A percentile compares a stretch with the other conserved stretches of the same genome.
Evolutionary conservation across 1,140 invertebrate species (phyloP).

Genomic region (Drosophila arawakana): DNA sequence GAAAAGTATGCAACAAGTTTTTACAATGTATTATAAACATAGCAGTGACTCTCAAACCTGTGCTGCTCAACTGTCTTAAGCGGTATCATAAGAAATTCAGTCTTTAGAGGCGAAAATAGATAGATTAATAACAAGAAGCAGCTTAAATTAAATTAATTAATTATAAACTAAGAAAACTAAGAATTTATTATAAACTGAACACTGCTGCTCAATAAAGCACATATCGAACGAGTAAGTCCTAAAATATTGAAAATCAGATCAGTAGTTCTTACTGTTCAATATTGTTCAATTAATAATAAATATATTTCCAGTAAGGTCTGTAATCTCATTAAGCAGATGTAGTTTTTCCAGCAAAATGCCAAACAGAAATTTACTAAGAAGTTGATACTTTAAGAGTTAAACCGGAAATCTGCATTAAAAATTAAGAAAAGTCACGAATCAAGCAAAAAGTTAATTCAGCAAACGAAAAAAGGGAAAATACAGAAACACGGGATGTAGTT

Average conservation of each 20-base stretch:
- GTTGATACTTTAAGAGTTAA: not conserved
- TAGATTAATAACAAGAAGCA: too few relatives aligned
- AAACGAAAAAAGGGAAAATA: constrained; percentile 40
- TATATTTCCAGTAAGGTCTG: not conserved
- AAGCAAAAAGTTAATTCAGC: constrained; percentile 78
- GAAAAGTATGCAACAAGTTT: constrained; percentile 41
- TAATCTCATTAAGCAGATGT: constrained; percentile 33
- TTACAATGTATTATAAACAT: not conserved
- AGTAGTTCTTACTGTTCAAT: too few relatives aligned
- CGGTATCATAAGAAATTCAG: too few relatives aligned
- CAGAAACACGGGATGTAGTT: constrained; percentile 41
- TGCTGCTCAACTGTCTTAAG: too few relatives aligned
- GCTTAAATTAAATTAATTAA: too few relatives aligned
- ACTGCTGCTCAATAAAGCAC: too few relatives aligned
- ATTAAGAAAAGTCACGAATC: constrained; percentile 79
- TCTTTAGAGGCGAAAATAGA: too few relatives aligned
- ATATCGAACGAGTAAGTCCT: too few relatives aligned
- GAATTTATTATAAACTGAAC: too few relatives aligned
- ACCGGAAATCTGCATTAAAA: constrained; percentile 68
- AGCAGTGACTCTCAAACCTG: constrained; percentile 12
- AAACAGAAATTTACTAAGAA: constrained; percentile 22
- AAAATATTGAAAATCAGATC: too few relatives aligned
- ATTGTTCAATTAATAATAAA: not conserved
- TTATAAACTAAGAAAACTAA: too few relatives aligned
- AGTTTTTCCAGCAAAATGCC: constrained; percentile 8